Percentiles rank a stretch among this genome's conserved stretches.
phyloP scores from a whole-genome alignment of 2,888 invertebrate genomes.

The Escarpia spicata region DNA sequence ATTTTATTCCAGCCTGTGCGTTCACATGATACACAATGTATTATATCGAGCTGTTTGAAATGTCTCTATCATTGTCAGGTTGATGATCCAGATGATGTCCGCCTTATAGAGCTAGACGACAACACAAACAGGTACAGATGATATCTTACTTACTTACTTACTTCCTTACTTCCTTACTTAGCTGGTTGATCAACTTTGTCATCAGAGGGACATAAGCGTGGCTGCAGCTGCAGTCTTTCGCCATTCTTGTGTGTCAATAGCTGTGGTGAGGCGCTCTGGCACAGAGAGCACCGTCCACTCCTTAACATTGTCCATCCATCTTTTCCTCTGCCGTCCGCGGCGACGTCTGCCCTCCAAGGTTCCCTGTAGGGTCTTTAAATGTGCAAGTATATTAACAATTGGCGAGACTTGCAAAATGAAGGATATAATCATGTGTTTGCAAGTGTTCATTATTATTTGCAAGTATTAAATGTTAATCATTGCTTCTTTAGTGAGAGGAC shows the following conservation, averaged over 20 bases:
- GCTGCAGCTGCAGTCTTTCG: no score
- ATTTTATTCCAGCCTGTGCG: neutral
- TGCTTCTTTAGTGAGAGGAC: constrained; percentile 86
- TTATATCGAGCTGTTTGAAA: no score
- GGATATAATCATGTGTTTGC: neutral
- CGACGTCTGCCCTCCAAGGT: no score
- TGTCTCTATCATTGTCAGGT: constrained; percentile 35
- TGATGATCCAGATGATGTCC: constrained; percentile 65
- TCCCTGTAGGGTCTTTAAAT: neutral
- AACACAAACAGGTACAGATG: constrained; percentile 61
- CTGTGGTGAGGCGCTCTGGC: no score
- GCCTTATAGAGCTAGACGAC: constrained; percentile 82
- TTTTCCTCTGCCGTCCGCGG: no score
- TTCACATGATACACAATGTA: neutral
- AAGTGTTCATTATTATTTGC: neutral
- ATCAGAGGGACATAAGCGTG: no score
- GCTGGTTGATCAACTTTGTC: no score
- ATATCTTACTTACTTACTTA: neutral
- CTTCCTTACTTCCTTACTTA: neutral
- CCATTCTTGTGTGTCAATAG: no score
- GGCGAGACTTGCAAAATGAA: neutral
- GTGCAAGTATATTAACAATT: neutral
- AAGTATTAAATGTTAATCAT: neutral
- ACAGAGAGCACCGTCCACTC: no score
- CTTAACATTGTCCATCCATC: no score